Base-by-base conservation (phyloP, 2,113 vertebrate genomes). In the Panthera leo region DNA sequence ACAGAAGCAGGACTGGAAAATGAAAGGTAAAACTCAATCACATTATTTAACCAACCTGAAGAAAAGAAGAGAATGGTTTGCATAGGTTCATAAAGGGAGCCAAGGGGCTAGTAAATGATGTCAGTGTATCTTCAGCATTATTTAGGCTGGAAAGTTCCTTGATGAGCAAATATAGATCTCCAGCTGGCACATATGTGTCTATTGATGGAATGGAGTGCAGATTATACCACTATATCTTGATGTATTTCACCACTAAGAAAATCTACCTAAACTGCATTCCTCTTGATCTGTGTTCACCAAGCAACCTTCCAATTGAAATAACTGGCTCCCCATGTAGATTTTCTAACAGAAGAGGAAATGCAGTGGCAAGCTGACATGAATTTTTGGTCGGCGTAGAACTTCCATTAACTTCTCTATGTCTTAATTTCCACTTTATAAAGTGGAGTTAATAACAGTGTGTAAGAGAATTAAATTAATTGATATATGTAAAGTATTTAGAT, bases 371-470 rank as follows among this genome's bases (percentile, higher is more conserved):
- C 5, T 94, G 51, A 67, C 11, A 63, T 12, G 48, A 78, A 63
- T 79, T 58, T 95, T 89, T 83, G 65, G 13, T 83, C 53, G 39
- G 6, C 5, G 4, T 51, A 39, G 18, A 12, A 67, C 16, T 83
- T 67, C 10, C 16, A 78, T 51, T 92, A 94, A 39, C 23, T 87
- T 80, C n/a, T 84, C 12, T 51, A 15, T 25, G 2, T 23, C 34
- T 97, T 71, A 87, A 23, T 89, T 85, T 76, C 29, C 48, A 79
- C 48, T 58, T 86, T 76, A 11, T 55, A 68, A 96, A 89, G 23
- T 61, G 12, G 34, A 68, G 18, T 29, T 92, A 96, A 95, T 71
- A 61, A 55, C 14, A 82, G 3, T 68, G 48, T 55, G 34, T 71
- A 15, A 29, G 15, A 67, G 27, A 86, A 89, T 70, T 58, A 61